phyloP scores from a whole-genome alignment of 2,888 invertebrate genomes.

The Ptilodon capucinus region DNA sequence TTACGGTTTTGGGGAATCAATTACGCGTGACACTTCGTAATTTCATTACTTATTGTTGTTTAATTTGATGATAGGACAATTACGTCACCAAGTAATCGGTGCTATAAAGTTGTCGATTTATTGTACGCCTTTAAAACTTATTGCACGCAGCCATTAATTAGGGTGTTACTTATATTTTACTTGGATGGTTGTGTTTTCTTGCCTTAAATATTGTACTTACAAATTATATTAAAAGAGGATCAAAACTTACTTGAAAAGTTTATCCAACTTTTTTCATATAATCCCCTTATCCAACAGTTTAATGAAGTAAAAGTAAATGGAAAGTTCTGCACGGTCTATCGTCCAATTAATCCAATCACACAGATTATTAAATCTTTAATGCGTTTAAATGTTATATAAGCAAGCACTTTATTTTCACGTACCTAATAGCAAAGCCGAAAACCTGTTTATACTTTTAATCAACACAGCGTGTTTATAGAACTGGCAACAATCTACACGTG shows the following conservation, averaged over 20 bases:
- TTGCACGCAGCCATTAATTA: too few species aligned
- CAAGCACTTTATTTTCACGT: neutral
- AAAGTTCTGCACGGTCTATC: neutral
- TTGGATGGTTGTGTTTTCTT: neutral
- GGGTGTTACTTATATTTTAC: too few species aligned
- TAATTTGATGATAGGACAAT: slow-evolving; percentile 5
- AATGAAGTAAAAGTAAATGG: neutral
- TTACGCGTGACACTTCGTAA: slow-evolving; percentile 13
- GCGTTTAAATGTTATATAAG: neutral
- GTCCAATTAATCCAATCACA: neutral
- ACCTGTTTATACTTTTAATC: neutral
- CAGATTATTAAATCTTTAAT: neutral
- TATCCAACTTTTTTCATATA: neutral
- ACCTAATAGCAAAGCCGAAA: neutral
- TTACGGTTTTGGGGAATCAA: slow-evolving; percentile 27
- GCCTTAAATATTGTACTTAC: neutral
- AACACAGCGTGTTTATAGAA: neutral
- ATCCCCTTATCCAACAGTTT: too few species aligned
- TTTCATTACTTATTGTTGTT: slow-evolving; percentile 10
- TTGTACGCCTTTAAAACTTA: neutral
- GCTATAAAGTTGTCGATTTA: neutral
- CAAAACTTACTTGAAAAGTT: neutral
- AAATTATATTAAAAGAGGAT: neutral
- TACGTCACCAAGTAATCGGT: slow-evolving; percentile 1
- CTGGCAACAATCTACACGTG: neutral